Evolutionary conservation across 2,888 invertebrate species (phyloP), one percentile per base, ranked within the genome.

Genomic region (Ecdyonurus torrentis): DNA sequence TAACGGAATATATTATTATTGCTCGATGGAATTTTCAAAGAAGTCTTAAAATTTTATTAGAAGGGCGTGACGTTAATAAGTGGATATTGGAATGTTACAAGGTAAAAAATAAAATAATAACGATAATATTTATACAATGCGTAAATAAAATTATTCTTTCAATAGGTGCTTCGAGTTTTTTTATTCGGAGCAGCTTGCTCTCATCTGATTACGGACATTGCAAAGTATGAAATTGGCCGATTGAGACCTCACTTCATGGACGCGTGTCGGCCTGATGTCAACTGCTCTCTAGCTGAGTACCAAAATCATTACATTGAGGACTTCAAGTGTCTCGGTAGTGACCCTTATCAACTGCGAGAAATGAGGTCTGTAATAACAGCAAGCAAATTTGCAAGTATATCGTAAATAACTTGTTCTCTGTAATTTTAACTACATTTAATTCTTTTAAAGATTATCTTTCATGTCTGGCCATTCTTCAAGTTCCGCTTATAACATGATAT

Each of bases 381-480:
- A 20, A 19, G 19, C 7, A 5, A 24, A 18, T n/a, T n/a, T n/a
- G n/a, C n/a, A 24, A 59, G 10, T 58, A n/a, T 58, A n/a, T n/a
- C n/a, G n/a, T n/a, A n/a, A n/a, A n/a, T n/a, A n/a, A n/a, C n/a
- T n/a, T n/a, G 5, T 23, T 15, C 2, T 23, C 15, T 63, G 52
- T 64, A 23, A 20, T 61, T 52, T 59, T 19, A 25, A 61, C 37
- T 55, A 2, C n/a, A 19, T 25, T 20, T 52, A 10, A 59, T 70
- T 52, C 58, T 69, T 61, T 63, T 69, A 65, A 67, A 82, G 84
- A 71, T 80, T 93, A 65, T 93, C 93, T 24, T 94, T 94, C 76
- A 91, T 92, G 63, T 92, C 92, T 66, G 93, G 93, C 23, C 93
- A 93, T 76, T 89, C 93, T 19, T 91, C 91, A 18, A 92, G 92